Base-by-base conservation (phyloP, 2,888 invertebrate species). In the Phortica okadai region DNA sequence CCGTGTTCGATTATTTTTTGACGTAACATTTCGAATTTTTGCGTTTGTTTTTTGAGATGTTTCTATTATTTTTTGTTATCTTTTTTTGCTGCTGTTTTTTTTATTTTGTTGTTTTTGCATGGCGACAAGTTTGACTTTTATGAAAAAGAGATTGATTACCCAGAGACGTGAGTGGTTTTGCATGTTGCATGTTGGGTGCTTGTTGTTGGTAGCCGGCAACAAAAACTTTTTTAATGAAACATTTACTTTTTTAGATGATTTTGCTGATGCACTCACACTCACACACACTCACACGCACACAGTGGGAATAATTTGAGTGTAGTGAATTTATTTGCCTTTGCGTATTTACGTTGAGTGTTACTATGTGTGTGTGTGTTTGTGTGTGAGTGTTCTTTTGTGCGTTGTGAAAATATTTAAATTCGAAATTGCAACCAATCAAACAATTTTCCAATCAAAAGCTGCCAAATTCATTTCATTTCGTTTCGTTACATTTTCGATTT, bases 371-470 rank as follows among this genome's bases (percentile, higher is more conserved):
- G 66, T 41, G 16, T 14, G 10, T 64, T 25, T 74, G 14, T 44
- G 44, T 54, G 50, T 16, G 14, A 62, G 16, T 6, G 42, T 6
- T 77, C 79, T 84, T 42, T 83, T 80, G 83, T 78, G 83, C 80
- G 81, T 82, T 84, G 87, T 82, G 83, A 85, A 85, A 85, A 85
- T 85, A 87, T 85, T 85, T 85, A 87, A 85, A 87, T 83, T 80
- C 86, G 85, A 84, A 86, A 85, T 85, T 87, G 87, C 85, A 87
- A 86, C 87, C 85, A 85, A 85, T 85, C 85, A 85, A 85, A 85
- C 85, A 85, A 85, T 85, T 85, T 85, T 87, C 87, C 85, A 84
- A 85, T 85, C 85, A 85, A 86, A 86, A 85, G 86, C 85, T 82
- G 82, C 86, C 50, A 50, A 50, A 59, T 59, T 59, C 59, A n/a